phyloP scores from a whole-genome alignment of 2,888 invertebrate genomes.

The Euzophera pinguis region DNA sequence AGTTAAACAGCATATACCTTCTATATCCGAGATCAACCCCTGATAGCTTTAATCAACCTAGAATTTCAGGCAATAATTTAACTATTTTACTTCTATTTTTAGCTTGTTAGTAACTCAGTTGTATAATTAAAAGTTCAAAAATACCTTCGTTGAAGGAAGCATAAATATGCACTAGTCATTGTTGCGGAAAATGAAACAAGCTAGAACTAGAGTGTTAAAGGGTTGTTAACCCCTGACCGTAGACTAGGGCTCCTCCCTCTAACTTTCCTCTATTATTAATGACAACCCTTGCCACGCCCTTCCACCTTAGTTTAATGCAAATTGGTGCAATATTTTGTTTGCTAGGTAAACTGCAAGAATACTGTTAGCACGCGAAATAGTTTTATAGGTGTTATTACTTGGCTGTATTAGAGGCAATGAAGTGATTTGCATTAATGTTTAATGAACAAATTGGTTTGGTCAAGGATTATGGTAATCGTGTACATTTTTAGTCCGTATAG shows the following conservation, averaged over 20 bases:
- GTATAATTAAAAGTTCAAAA: neutral
- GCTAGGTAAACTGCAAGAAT: constrained; percentile 21
- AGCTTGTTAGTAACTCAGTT: no score
- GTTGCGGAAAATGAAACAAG: constrained; percentile 57
- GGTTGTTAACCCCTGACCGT: constrained; percentile 64
- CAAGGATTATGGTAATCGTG: neutral
- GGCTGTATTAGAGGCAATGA: constrained; percentile 3
- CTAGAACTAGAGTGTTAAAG: constrained; percentile 52
- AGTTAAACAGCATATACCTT: no score
- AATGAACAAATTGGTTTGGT: neutral
- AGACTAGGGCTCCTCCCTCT: constrained; percentile 61
- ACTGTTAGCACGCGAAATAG: neutral
- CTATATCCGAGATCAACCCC: no score
- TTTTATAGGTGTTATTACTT: constrained; percentile 3
- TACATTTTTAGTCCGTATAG: neutral
- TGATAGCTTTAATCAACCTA: no score
- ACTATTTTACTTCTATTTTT: no score
- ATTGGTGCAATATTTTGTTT: constrained; percentile 72
- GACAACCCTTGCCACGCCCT: constrained; percentile 66
- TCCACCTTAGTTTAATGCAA: constrained; percentile 66
- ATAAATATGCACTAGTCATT: constrained; percentile 56
- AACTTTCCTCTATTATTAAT: constrained; percentile 76
- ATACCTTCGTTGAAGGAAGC: constrained; percentile 26
- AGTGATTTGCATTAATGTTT: constrained; percentile 5
- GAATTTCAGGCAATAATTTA: no score